Percentiles rank a stretch among this genome's conserved stretches.
These are phyloP conservation scores for Aporophyla nigra DNA, from an alignment of 2,888 invertebrate species.

Conservation along the genomic window DNA sequence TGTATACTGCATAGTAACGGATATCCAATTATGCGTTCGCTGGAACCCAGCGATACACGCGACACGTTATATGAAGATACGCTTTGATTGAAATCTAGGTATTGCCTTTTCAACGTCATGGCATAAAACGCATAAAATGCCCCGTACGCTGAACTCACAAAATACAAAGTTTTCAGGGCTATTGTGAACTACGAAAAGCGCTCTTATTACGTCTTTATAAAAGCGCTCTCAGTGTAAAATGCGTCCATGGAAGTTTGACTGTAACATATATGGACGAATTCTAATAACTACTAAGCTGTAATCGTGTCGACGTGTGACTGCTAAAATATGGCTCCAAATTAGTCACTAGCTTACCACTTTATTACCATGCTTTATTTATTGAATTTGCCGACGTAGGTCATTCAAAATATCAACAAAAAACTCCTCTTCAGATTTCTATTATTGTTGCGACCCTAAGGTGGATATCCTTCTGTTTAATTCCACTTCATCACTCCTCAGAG, in stretches of 20 bases:
- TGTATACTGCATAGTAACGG: slow-evolving; percentile 5
- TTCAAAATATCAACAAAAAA: neutral
- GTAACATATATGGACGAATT: neutral
- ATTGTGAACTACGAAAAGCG: neutral
- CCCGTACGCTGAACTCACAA: neutral
- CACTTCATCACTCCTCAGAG: neutral
- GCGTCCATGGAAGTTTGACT: neutral
- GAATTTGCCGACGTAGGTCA: neutral
- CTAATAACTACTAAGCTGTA: neutral
- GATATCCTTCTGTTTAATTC: neutral
- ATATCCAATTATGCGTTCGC: slow-evolving; percentile 38
- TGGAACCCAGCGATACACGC: slow-evolving; percentile 40
- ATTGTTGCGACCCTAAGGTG: neutral
- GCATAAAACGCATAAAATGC: neutral
- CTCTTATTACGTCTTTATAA: neutral
- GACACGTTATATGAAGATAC: slow-evolving; percentile 22
- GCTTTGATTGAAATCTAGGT: neutral
- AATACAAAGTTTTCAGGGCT: neutral
- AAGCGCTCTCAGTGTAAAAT: too few relatives aligned
- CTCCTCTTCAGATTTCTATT: too few relatives aligned
- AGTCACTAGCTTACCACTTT: too few relatives aligned
- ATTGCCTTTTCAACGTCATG: neutral
- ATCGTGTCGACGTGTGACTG: neutral
- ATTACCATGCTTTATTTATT: too few relatives aligned
- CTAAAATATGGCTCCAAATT: too few relatives aligned